phyloP scores from a whole-genome alignment of 2,113 vertebrate genomes.

The Microcebus tavaratra region DNA sequence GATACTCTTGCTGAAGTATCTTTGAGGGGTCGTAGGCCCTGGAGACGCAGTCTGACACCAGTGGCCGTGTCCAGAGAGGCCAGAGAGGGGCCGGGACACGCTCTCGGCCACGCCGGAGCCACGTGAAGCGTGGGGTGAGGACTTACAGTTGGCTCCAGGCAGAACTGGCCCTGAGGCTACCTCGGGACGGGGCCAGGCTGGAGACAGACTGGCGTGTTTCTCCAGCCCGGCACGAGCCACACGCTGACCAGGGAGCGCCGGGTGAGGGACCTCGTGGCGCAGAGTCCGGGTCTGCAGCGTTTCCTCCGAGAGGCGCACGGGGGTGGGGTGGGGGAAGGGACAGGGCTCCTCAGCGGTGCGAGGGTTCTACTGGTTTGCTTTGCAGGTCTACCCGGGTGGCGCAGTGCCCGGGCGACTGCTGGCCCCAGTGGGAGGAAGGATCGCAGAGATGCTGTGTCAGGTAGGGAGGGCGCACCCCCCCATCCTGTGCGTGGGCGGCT shows the following conservation, averaged over 20 bases:
- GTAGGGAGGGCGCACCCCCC: constrained; percentile 23
- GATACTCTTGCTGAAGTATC: neutral
- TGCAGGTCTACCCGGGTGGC: neutral
- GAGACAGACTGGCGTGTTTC: neutral
- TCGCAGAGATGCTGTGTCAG: constrained; percentile 48
- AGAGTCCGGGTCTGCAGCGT: neutral
- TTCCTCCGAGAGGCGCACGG: neutral
- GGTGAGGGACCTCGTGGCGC: rapidly evolving
- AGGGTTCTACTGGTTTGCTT: neutral
- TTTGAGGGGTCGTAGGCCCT: too few species aligned
- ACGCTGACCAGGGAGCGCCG: neutral
- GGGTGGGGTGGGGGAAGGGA: neutral
- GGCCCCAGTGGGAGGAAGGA: neutral
- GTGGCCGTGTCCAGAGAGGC: neutral
- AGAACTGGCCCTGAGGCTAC: neutral
- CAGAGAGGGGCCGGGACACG: rapidly evolving
- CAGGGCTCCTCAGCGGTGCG: neutral
- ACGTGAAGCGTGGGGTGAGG: too few species aligned
- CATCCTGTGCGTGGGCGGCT: rapidly evolving
- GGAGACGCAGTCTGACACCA: neutral
- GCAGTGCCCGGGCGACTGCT: neutral
- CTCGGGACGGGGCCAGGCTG: neutral
- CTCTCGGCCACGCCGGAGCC: too few species aligned
- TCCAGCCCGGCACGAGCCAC: rapidly evolving
- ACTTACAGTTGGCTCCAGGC: neutral